Base-by-base conservation (phyloP, 2,113 vertebrate genomes). In the Corapipo altera region DNA sequence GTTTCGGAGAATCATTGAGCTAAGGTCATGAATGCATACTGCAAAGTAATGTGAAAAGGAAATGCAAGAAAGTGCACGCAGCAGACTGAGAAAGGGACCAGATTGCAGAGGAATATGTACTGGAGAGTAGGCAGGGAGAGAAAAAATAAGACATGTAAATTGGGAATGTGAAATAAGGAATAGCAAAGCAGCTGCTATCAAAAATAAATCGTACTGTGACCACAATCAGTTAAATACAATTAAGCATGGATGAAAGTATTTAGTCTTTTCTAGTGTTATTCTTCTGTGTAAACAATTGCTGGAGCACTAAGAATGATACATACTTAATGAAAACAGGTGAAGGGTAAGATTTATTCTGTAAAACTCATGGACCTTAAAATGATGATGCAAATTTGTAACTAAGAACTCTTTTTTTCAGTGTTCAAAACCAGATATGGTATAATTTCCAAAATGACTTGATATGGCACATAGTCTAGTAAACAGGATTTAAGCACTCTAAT, bases 51-150 rank as follows among this genome's bases (percentile, higher is more conserved):
- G 13, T 85, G 64, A 41, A 73, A 91, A 78, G 32, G 62, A 88
- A 90, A 91, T 73, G 51, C 71, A 93, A 61, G 67, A 46, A 82
- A 80, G 35, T 66, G 18, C 70, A 72, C 21, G 49, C 46, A 82
- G 66, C 54, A 91, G 66, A 57, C 82, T 82, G 77, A 82, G 54
- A 85, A 95, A 65, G 43, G 62, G 64, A 86, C 58, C 85, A 93
- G 83, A 94, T 66, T 96, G 95, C 89, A 90, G 79, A 77, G 67
- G 62, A 82, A 90, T 88, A 70, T 62, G 78, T 89, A 73, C 75
- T 76, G 28, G 37, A 87, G 88, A 92, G 95, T 94, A 94, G 94
- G 85, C 94, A 95, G 92, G 54, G 66, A 85, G 77, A 82, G 35
- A 79, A 73, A 92, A 96, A 95, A 92, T 69, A 88, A 88, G 71